A percentile compares a stretch with the other conserved stretches of the same genome.
Conservation (phyloP, 2,797 vertebrate species). For the Pantherophis vulpinus region DNA sequence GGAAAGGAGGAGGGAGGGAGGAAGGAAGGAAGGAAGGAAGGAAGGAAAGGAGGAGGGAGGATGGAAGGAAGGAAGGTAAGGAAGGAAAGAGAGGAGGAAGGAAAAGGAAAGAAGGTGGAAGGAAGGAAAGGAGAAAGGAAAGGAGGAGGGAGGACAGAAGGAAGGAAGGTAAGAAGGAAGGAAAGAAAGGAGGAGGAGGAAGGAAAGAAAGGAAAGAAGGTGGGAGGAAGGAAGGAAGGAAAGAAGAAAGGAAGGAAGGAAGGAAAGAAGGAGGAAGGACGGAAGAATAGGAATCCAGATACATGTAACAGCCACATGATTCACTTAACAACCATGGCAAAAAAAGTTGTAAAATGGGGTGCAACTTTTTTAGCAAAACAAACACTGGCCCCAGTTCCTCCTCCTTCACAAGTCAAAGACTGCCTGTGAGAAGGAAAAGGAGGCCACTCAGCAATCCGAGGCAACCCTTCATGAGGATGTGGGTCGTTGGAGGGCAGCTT, state of each 20-base stretch:
- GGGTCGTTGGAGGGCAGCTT: not conserved
- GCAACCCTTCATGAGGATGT: not conserved
- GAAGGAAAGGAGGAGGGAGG: rapidly evolving
- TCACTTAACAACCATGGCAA: too few relatives aligned
- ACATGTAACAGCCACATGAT: too few relatives aligned
- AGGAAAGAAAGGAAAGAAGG: rapidly evolving
- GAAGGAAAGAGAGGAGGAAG: rapidly evolving
- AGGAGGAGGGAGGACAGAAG: not conserved
- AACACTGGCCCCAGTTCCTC: too few relatives aligned
- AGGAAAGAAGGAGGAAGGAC: not conserved
- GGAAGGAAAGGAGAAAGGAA: too few relatives aligned
- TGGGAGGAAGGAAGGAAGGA: rapidly evolving
- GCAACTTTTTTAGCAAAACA: too few relatives aligned
- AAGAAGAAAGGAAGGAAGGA: rapidly evolving
- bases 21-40: rapidly evolving
- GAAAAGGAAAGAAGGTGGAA: not conserved
- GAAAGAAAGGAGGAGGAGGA: rapidly evolving
- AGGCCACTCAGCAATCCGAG: not conserved
- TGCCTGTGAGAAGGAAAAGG: not conserved
- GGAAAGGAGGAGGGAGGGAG: rapidly evolving
- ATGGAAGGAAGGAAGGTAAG: rapidly evolving
- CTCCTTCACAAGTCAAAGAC: too few relatives aligned
- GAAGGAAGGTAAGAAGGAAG: not conserved
- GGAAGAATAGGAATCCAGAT: not conserved
- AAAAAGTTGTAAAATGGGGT: too few relatives aligned